Evolutionary conservation across 1,140 invertebrate species (phyloP), one percentile per base, ranked within the genome.

Genomic region (Mesaphorura yosii): DNA sequence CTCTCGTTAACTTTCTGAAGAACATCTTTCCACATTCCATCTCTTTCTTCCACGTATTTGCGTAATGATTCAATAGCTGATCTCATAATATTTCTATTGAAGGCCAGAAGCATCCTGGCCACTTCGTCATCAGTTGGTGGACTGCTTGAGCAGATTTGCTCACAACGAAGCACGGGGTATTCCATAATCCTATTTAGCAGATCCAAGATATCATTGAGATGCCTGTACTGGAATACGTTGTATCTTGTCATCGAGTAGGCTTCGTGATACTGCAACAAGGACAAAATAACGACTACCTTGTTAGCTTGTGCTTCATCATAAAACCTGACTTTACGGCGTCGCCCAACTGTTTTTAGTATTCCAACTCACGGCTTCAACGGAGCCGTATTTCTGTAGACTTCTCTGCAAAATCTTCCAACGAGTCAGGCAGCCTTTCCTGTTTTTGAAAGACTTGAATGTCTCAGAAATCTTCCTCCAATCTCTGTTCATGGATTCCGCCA

Each of bases 351-450:
- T 5, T n/a, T n/a, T n/a, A 29, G 12, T 46, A 19, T 2, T 6
- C 20, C 14, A 31, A 2, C 50, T 34, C 48, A 62, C 56, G 25
- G 56, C 57, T 31, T 62, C 53, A 15, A 59, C 12, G 23, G 48
- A 27, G 5, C 48, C 45, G 31, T 45, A 59, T 3, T 41, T 28
- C 2, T 17, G 38, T 15, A 59, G 37, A 23, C 31, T 20, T 10
- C 48, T 55, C 14, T 28, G 20, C 17, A 62, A 50, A 29, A 62
- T 59, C 17, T 59, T 62, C 17, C 49, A 55, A 7, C 60, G 49
- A 3, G 60, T 62, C 25, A 62, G 49, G 34, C 60, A 59, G 22
- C 60, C 60, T 46, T 62, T 62, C 4, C 60, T 28, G 40, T 54
- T 62, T 48, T 62, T 62, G 34, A 59, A 62, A 1, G 60, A 57